A percentile compares a stretch with the other conserved stretches of the same genome.
These are phyloP conservation scores for human DNA, from an alignment of 2,113 vertebrate genomes.

Conservation along the genomic window GRCh38 chr7:101860001-101860500, in stretches of 20 bases:
- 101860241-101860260: neutral
- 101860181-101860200: neutral
- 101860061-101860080: too few relatives aligned
- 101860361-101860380: neutral
- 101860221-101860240: neutral
- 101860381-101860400: neutral
- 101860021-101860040: too few relatives aligned
- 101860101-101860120: neutral
- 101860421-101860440: neutral
- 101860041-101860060: too few relatives aligned
- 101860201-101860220: neutral
- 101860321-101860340: neutral
- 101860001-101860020: too few relatives aligned
- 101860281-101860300: neutral
- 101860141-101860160: neutral
- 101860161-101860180: neutral
- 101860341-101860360: neutral
- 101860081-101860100: too few relatives aligned
- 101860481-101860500: neutral
- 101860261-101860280: neutral
- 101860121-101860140: neutral
- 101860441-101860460: neutral
- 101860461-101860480: neutral
- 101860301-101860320: neutral
- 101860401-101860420: neutral